These are phyloP conservation scores for Elephantulus edwardii DNA, from an alignment of 2,113 vertebrate genomes.

Conservation along the genomic window DNA sequence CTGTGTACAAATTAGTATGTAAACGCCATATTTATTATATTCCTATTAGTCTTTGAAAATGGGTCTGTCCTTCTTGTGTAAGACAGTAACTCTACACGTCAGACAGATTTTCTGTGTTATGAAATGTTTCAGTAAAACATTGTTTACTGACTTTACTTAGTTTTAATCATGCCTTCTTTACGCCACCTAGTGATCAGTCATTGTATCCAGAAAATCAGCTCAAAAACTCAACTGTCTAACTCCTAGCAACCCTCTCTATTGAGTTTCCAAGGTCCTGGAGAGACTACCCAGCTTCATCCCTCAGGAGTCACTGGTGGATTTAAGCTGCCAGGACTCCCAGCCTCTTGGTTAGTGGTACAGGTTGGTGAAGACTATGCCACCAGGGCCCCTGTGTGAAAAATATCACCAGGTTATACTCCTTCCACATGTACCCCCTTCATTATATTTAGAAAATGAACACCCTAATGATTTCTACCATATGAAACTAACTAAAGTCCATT, in stretches of 20 bases:
- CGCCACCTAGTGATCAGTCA: background rate
- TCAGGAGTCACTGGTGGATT: no score
- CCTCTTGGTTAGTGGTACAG: background rate
- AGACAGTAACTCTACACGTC: conserved; percentile 95
- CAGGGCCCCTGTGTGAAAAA: no score
- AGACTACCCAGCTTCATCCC: no score
- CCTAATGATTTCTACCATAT: background rate
- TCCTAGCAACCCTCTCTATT: no score
- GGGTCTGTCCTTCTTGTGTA: conserved; percentile 93
- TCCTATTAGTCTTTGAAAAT: conserved; percentile 95
- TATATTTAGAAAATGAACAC: no score
- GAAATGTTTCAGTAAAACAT: conserved; percentile 96
- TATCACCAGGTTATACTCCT: no score
- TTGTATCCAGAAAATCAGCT: background rate
- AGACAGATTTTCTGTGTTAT: conserved; percentile 93
- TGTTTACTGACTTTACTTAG: conserved; percentile 93
- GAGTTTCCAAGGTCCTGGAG: no score
- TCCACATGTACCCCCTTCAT: no score
- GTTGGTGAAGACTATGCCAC: background rate
- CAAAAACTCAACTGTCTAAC: no score
- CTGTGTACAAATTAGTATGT: conserved; percentile 99
- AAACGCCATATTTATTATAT: conserved; percentile 99
- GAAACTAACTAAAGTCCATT: background rate
- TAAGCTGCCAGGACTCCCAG: rapidly evolving
- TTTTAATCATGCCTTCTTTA: conserved; percentile 80